Evolutionary conservation across 2,113 vertebrate species (phyloP).

Genomic region (Phyllostomus discolor): DNA sequence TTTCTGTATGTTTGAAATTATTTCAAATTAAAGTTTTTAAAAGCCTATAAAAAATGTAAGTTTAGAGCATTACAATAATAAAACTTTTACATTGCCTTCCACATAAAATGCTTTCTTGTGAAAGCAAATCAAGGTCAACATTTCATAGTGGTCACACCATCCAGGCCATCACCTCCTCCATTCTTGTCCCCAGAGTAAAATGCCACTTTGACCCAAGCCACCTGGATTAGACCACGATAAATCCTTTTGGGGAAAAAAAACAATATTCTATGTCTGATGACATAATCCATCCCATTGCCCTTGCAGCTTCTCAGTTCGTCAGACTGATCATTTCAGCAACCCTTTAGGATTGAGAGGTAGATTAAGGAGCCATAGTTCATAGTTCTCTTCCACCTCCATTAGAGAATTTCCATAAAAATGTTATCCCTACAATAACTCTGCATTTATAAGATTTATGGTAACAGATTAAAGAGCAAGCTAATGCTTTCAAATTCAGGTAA

Average conservation of each 20-base stretch:
- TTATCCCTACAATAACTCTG: not conserved
- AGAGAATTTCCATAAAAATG: not conserved
- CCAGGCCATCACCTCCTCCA: not conserved
- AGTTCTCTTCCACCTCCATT: not conserved
- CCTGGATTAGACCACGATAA: not conserved
- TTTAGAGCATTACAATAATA: not conserved
- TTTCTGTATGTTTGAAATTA: not conserved
- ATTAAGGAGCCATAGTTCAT: not conserved
- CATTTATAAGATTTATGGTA: not conserved
- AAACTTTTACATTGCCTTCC: not conserved
- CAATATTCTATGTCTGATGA: accelerated
- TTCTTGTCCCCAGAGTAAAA: not conserved
- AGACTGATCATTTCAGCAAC: not conserved
- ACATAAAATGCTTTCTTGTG: not conserved
- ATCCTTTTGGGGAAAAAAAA: not conserved
- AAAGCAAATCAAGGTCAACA: not conserved
- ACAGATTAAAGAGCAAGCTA: not conserved
- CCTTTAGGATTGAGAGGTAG: not conserved
- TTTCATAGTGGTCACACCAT: not conserved
- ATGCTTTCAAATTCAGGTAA: not conserved
- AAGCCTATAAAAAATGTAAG: not conserved
- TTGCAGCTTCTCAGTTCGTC: not conserved
- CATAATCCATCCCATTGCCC: not conserved
- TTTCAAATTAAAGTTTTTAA: not conserved
- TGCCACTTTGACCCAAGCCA: not conserved